A percentile compares a stretch with the other conserved stretches of the same genome.
These are phyloP conservation scores for Spongilla lacustris DNA, from an alignment of 37 sponge, comb jelly and placozoan genomes.

Conservation along the genomic window DNA sequence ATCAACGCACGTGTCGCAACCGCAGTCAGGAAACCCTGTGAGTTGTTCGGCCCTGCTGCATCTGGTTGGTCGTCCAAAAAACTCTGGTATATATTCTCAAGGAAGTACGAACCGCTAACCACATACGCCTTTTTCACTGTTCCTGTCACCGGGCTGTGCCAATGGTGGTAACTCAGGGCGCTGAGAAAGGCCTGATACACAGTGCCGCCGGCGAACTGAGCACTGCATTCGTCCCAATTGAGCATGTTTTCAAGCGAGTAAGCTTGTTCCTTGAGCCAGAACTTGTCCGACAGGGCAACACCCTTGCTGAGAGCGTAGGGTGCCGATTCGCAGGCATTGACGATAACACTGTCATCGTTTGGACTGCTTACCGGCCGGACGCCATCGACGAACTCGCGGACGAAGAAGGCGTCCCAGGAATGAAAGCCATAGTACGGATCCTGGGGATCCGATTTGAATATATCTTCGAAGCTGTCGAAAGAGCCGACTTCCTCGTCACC, in stretches of 20 bases:
- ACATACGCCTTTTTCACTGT: conserved; percentile 32
- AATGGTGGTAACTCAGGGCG: conserved; percentile 57
- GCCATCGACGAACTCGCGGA: conserved; percentile 26
- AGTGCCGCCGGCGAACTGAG: conserved; percentile 50
- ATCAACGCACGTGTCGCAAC: conserved; percentile 36
- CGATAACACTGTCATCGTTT: conserved; percentile 18
- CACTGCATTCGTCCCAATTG: background rate
- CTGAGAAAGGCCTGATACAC: conserved; percentile 64
- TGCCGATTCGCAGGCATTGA: too few species aligned
- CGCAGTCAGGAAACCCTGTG: conserved; percentile 21
- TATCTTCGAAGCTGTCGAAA: background rate
- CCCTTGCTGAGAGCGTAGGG: conserved; percentile 24
- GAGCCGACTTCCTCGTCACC: too few species aligned
- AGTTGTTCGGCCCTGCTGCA: conserved; percentile 5
- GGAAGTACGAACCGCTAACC: conserved; percentile 36
- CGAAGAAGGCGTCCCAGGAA: conserved; percentile 60
- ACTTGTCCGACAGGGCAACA: conserved; percentile 16
- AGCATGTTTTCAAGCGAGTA: conserved; percentile 39
- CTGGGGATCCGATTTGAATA: conserved; percentile 28
- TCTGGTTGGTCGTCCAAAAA: background rate
- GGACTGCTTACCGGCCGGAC: conserved; percentile 47
- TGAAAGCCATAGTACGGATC: conserved; percentile 45
- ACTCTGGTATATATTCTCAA: too few species aligned
- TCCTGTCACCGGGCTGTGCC: conserved; percentile 67
- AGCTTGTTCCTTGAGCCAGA: conserved; percentile 43